These are phyloP conservation scores for Aphelinus certus DNA, from an alignment of 1,140 invertebrate genomes.

Conservation along the genomic window DNA sequence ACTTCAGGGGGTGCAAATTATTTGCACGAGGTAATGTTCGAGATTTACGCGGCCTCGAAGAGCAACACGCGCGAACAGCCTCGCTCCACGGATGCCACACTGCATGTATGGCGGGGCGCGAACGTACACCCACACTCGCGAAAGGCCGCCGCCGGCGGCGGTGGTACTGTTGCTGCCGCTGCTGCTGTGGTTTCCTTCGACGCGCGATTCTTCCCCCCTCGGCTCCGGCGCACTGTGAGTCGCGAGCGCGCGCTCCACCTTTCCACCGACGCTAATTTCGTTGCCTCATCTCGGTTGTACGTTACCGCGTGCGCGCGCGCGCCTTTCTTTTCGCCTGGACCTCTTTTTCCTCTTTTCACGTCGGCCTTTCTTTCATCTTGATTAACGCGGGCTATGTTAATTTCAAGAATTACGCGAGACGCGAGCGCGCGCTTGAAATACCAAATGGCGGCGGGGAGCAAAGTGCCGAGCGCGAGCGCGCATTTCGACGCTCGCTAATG, in stretches of 20 bases:
- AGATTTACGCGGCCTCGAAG: constrained; percentile 15
- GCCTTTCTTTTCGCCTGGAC: neutral
- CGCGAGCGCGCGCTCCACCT: neutral
- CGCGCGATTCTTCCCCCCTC: neutral
- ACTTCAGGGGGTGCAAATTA: constrained; percentile 31
- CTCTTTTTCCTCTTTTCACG: neutral
- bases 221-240: neutral
- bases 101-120: neutral
- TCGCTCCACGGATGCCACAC: neutral
- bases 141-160: neutral
- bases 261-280: neutral
- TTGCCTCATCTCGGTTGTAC: neutral
- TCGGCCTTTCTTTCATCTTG: constrained; percentile 33
- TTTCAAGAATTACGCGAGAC: constrained; percentile 18
- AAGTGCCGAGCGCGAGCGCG: neutral
- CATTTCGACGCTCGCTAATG: constrained; percentile 34
- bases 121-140: no score
- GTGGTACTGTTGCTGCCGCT: neutral
- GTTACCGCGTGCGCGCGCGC: neutral
- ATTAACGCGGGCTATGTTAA: constrained; percentile 38
- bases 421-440: constrained; percentile 26
- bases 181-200: neutral
- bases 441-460: constrained; percentile 11
- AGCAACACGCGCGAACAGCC: neutral
- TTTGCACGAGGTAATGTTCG: constrained; percentile 15